Base-by-base conservation (phyloP, 2,888 invertebrate genomes). In the Brachycybe producta region DNA sequence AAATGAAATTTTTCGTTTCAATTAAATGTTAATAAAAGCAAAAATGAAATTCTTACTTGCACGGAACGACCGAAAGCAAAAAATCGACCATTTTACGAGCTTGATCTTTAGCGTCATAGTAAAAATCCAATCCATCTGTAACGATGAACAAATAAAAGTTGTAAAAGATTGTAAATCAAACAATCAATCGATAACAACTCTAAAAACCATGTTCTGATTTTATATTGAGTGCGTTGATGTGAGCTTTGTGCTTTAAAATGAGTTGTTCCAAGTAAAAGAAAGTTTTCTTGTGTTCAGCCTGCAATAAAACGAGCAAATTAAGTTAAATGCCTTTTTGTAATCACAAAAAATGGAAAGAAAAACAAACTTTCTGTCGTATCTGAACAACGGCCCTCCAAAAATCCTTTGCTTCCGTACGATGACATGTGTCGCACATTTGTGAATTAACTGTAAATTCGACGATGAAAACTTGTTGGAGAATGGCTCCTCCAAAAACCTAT, bases 371-470 rank as follows among this genome's bases (percentile, higher is more conserved):
- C 58, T 72, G 71, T 55, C 70, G 61, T 39, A 73, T 63, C 63
- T 75, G 75, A 45, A 81, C 80, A 52, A 75, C 69, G 27, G 95
- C 90, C 61, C 85, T 82, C 98, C 98, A 98, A 65, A 80, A 98
- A 69, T 98, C 85, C 66, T 99, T 92, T 0, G 97, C 97, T 68
- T 99, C 97, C 0, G 83, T 79, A 15, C 94, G 78, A 67, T 97
- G 95, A 66, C 98, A 99, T 52, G 92, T 90, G 63, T 87, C 85
- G 67, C 98, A 99, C 87, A 97, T 92, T 67, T 94, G 92, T 70
- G 84, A 81, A 61, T 80, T 81, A 1, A 95, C 76, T 1, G 79
- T 79, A 65, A 83, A 99, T 65, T 98, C 97, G 2, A 98, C 91
- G 35, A 94, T 75, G 65, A 97, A 95, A 3, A 87, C 81, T 71